Evolutionary conservation across 2,888 invertebrate species (phyloP).

Genomic region (Drosophila tripunctata): DNA sequence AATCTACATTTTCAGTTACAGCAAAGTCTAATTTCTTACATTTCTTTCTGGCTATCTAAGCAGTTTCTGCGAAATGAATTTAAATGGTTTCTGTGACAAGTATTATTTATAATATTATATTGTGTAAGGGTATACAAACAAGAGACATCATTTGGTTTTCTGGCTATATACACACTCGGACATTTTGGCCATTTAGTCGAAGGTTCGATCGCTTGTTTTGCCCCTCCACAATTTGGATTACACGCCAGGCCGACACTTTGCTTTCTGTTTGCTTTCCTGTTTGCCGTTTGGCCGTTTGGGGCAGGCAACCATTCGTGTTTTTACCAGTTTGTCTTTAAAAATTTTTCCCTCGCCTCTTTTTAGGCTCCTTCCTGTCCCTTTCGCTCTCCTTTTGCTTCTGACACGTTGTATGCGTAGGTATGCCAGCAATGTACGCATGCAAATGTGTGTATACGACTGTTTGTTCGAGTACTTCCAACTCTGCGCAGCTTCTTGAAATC

Average conservation of each 20-base stretch:
- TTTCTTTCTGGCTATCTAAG: no score
- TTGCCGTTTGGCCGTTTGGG: no score
- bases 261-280: slow-evolving; percentile 9
- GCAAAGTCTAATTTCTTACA: no score
- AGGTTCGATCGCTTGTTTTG: slow-evolving; percentile 17
- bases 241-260: slow-evolving; percentile 9
- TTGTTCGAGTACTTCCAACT: slow-evolving; percentile 62
- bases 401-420: slow-evolving; percentile 81
- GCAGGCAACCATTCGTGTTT: slow-evolving; percentile 31
- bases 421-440: slow-evolving; percentile 82
- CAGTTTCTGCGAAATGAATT: no score
- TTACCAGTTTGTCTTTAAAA: no score
- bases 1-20: no score
- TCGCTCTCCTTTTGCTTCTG: slow-evolving; percentile 6
- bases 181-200: neutral
- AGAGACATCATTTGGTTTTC: slow-evolving; percentile 41
- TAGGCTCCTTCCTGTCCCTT: neutral
- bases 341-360: neutral
- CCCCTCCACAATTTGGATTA: slow-evolving; percentile 14
- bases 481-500: slow-evolving; percentile 42
- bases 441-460: slow-evolving; percentile 64
- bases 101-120: no score
- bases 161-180: slow-evolving; percentile 9
- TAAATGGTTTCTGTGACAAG: no score
- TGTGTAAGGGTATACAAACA: no score